Conservation (phyloP, 2,113 vertebrate species). For the Nesoenas mayeri region DNA sequence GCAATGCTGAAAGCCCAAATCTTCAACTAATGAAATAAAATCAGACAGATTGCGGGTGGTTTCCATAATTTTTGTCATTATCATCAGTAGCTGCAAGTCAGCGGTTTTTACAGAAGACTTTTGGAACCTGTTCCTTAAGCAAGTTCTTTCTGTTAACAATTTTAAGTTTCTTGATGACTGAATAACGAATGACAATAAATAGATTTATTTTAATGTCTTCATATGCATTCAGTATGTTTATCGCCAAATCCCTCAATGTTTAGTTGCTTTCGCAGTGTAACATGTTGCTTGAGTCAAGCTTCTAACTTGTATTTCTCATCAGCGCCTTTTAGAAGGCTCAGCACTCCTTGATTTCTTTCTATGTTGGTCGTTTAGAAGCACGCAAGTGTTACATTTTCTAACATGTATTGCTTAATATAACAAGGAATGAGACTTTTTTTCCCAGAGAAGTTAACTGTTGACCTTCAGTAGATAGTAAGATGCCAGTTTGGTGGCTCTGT, state of each 20-base stretch:
- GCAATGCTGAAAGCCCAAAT: not conserved
- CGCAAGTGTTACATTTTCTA: not conserved
- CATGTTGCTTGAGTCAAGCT: not conserved
- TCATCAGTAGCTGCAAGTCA: not conserved
- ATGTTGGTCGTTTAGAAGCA: not conserved
- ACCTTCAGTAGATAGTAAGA: not conserved
- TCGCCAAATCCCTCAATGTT: not conserved
- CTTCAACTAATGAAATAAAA: not conserved
- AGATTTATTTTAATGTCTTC: not conserved
- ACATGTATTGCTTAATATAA: not conserved
- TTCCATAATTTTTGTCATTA: not conserved
- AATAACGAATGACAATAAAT: rapidly evolving
- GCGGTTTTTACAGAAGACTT: not conserved
- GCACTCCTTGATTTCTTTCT: not conserved
- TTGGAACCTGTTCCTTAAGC: not conserved
- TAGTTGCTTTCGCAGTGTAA: not conserved
- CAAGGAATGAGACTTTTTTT: not conserved
- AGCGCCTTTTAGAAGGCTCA: not conserved
- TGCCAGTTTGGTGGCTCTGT: not conserved
- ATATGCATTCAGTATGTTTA: not conserved
- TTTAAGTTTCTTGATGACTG: not conserved
- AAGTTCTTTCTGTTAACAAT: not conserved
- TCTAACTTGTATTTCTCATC: not conserved
- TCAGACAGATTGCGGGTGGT: not conserved
- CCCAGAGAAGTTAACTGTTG: not conserved